phyloP scores from a whole-genome alignment of 1,140 invertebrate genomes.

The Grapholita molesta region DNA sequence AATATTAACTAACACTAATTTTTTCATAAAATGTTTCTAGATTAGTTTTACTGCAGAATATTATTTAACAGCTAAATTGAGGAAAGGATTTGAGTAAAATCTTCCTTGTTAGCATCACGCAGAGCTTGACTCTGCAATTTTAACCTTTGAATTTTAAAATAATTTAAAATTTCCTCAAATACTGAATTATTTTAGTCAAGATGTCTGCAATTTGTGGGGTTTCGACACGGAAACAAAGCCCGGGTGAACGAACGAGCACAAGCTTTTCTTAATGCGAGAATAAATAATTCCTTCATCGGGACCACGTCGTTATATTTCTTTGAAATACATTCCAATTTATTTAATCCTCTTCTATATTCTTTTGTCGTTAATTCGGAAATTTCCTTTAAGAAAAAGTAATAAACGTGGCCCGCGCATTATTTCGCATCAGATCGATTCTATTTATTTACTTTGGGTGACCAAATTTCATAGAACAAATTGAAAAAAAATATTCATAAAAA shows the following conservation, averaged over 20 bases:
- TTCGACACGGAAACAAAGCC: constrained; percentile 12
- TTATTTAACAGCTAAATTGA: not conserved
- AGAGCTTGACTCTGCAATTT: not conserved
- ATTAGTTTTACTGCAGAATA: not conserved
- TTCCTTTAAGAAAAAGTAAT: not conserved
- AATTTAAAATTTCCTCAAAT: not conserved
- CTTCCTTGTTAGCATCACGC: not conserved
- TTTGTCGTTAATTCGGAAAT: not conserved
- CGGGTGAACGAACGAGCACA: not conserved
- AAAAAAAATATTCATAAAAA: no score
- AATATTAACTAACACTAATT: no score
- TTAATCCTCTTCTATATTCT: not conserved
- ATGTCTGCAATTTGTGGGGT: not conserved
- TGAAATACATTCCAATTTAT: constrained; percentile 4
- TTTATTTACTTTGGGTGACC: no score
- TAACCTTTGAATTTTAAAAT: not conserved
- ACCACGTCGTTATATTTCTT: not conserved
- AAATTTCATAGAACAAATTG: no score
- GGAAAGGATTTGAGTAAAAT: not conserved
- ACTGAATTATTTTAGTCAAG: not conserved
- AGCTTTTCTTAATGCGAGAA: constrained; percentile 1
- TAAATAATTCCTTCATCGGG: constrained; percentile 2
- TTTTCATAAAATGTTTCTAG: not conserved
- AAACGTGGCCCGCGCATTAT: not conserved
- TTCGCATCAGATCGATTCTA: no score